Evolutionary conservation across 2,888 invertebrate genomes (phyloP), one percentile per base, ranked within the genome.

Genomic region (Hyalella azteca): DNA sequence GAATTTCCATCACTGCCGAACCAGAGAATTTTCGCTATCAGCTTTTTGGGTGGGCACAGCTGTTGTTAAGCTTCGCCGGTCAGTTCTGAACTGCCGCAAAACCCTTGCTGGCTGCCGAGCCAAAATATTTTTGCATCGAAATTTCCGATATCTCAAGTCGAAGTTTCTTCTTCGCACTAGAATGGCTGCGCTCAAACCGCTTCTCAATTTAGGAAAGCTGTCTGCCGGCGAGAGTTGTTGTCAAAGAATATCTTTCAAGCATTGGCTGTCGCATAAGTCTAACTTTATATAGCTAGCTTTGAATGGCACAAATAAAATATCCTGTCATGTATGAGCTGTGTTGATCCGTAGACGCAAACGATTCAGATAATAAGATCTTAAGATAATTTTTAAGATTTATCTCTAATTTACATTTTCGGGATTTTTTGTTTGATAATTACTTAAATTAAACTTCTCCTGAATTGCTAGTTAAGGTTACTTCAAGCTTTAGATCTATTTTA

Each of bases 81-180:
- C 66, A 66, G 66, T 36, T 66, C n/a, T 66, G 66, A 66, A 66
- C 66, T 54, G 26, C 66, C 36, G 13, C 22, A 66, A 66, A 66
- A 60, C 59, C 26, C 13, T 3, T n/a, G n/a, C n/a, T n/a, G 2
- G 13, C 66, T 36, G 66, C 36, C 66, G 66, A 66, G 36, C 36
- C 66, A 66, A 66, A 66, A 66, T 66, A 66, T 66, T 66, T 66
- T 66, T 66, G 66, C 66, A 66, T 66, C 29, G 29, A 59, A 59
- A 59, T 59, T 66, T 29, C 36, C 66, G 66, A 66, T 66, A 66
- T 29, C n/a, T 36, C 66, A 36, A 36, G 66, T 66, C 66, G 13
- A 39, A 66, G 66, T 66, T 66, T 66, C 66, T 54, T 54, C 9
- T 49, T 49, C 26, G 32, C 29, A 36, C 36, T 19, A 66, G 36